Percentiles rank a stretch among this genome's conserved stretches.
These are phyloP conservation scores for Linnaemya tessellans DNA, from an alignment of 2,888 invertebrate species.

Conservation along the genomic window DNA sequence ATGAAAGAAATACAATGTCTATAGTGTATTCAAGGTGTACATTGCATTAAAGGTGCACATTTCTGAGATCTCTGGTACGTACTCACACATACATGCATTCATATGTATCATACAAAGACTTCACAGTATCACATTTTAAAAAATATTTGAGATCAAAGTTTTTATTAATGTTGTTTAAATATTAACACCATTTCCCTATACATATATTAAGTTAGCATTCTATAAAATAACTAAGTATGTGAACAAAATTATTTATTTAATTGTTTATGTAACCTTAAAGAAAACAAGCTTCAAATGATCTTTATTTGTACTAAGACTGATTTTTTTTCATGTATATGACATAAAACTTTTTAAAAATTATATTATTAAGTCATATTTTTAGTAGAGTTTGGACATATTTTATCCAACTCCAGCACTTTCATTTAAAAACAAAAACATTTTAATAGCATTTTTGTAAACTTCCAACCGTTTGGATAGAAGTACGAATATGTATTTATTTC, in stretches of 20 bases:
- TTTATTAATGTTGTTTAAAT: background rate
- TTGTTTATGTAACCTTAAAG: too few species aligned
- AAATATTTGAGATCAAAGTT: background rate
- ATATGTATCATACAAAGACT: too few species aligned
- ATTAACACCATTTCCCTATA: background rate
- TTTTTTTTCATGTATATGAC: background rate
- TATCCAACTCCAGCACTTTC: background rate
- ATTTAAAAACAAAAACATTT: background rate
- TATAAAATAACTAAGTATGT: too few species aligned
- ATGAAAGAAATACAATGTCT: too few species aligned
- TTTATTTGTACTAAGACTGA: constrained; percentile 41
- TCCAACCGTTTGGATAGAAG: background rate
- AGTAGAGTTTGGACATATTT: background rate
- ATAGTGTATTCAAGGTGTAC: too few species aligned
- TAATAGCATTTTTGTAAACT: background rate
- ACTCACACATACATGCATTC: too few species aligned
- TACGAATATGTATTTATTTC: too few species aligned
- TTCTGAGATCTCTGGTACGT: too few species aligned
- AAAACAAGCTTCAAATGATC: constrained; percentile 24
- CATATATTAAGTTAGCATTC: background rate
- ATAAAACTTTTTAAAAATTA: background rate
- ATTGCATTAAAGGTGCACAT: too few species aligned
- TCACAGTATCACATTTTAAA: background rate
- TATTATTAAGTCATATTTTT: constrained; percentile 5
- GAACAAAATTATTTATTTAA: background rate